phyloP scores from a whole-genome alignment of 2,113 vertebrate species.

The Mesocricetus auratus region DNA sequence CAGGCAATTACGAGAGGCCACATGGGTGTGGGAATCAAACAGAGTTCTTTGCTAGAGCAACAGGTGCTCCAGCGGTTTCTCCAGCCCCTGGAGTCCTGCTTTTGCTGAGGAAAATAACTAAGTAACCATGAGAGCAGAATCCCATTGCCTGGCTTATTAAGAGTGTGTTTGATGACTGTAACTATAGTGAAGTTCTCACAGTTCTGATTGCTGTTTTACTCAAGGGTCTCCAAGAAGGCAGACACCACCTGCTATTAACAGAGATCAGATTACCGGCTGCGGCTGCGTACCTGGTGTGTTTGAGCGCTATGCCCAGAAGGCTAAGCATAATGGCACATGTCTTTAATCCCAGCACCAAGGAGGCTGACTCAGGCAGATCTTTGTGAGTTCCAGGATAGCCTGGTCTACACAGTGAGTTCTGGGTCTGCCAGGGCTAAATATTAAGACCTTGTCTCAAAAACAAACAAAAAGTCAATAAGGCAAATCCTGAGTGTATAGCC shows the following conservation, averaged over 20 bases:
- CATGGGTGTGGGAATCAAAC: background rate
- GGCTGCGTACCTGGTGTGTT: background rate
- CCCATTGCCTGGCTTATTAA: slow-evolving; percentile 44
- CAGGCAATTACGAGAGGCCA: background rate
- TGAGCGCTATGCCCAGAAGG: background rate
- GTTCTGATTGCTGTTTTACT: background rate
- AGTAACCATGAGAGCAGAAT: background rate
- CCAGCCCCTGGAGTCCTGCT: background rate
- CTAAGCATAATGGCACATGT: too few species aligned
- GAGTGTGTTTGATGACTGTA: background rate
- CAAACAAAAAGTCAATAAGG: background rate
- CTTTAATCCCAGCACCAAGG: background rate
- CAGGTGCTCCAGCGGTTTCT: background rate
- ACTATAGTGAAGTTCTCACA: slow-evolving; percentile 6
- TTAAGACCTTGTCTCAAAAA: background rate
- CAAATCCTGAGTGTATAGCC: background rate
- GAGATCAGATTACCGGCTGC: background rate
- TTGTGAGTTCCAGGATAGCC: background rate
- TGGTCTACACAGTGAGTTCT: background rate
- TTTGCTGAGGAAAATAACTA: slow-evolving; percentile 20
- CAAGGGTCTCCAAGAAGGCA: background rate
- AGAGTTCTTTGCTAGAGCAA: background rate
- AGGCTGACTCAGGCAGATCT: background rate
- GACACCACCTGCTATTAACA: background rate
- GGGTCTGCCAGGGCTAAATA: background rate